Conservation (phyloP, 2,888 invertebrate species). For the Gastrophysa polygoni region DNA sequence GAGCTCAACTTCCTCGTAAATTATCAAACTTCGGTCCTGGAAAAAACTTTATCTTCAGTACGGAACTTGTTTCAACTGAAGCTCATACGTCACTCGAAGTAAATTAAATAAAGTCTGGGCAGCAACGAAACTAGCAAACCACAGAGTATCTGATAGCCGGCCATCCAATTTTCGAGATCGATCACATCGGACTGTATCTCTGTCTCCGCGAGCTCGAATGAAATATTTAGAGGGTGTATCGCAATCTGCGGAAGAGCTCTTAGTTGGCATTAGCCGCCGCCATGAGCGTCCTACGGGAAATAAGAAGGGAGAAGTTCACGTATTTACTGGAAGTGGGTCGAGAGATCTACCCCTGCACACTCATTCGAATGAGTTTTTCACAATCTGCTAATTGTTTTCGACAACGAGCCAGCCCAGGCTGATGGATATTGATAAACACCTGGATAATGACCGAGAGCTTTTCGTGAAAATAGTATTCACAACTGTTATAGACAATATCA, state of each 20-base stretch:
- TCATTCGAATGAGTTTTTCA: conserved; percentile 17
- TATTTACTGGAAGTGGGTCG: conserved; percentile 25
- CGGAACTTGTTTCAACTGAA: conserved; percentile 53
- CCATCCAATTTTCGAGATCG: conserved; percentile 54
- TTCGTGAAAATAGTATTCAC: too few relatives aligned
- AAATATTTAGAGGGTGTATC: conserved; percentile 56
- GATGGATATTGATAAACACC: too few relatives aligned
- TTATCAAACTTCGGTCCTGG: conserved; percentile 27
- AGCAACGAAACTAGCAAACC: conserved; percentile 26
- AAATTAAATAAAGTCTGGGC: conserved; percentile 56
- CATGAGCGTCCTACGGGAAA: conserved; percentile 37
- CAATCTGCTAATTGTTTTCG: conserved; percentile 10
- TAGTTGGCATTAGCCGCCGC: conserved; percentile 54
- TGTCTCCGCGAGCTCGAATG: conserved; percentile 47
- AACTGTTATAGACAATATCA: too few relatives aligned
- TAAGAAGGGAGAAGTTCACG: conserved; percentile 23
- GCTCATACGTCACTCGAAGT: conserved; percentile 55
- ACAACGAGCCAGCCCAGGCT: neutral
- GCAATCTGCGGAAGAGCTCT: conserved; percentile 58
- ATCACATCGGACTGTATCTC: conserved; percentile 48
- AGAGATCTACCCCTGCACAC: conserved; percentile 14
- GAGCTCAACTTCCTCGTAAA: neutral
- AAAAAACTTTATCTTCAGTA: conserved; percentile 44
- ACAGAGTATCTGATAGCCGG: conserved; percentile 52
- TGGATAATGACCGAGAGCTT: too few relatives aligned